phyloP scores from a whole-genome alignment of 1,140 invertebrate species.

The Temnothorax longispinosus region DNA sequence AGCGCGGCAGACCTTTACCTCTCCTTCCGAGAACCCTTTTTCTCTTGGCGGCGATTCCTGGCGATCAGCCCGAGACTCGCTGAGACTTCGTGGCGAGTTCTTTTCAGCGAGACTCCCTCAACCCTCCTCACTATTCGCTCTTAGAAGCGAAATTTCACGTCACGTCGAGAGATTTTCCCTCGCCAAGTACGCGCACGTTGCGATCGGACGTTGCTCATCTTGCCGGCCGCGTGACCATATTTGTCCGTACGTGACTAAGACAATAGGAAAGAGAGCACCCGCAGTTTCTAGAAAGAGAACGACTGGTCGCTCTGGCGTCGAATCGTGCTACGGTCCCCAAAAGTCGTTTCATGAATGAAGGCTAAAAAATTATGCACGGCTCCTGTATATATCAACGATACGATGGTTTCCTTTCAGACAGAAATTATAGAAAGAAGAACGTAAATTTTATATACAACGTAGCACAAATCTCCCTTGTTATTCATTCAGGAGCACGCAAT shows the following conservation, averaged over 20 bases:
- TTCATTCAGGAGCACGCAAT: neutral
- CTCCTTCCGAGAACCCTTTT: conserved; percentile 65
- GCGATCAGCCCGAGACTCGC: conserved; percentile 61
- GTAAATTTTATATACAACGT: neutral
- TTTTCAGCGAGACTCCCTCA: neutral
- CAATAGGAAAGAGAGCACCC: neutral
- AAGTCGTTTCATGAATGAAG: neutral
- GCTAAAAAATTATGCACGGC: neutral
- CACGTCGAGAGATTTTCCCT: conserved; percentile 41
- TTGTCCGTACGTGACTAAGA: conserved; percentile 22
- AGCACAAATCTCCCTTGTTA: neutral
- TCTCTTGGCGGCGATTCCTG: conserved; percentile 67
- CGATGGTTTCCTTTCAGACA: neutral
- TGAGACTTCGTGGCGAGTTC: conserved; percentile 66
- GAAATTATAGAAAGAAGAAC: neutral
- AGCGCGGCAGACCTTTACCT: conserved; percentile 28
- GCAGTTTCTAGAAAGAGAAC: neutral
- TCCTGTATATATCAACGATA: neutral
- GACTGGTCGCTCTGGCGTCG: neutral
- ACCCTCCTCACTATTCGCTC: neutral
- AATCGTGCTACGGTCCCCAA: neutral
- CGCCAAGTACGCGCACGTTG: conserved; percentile 6
- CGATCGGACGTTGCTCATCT: conserved; percentile 10
- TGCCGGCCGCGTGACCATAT: neutral
- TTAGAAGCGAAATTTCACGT: neutral